Percentiles rank a stretch among this genome's conserved stretches.
Evolutionary conservation across 2,113 vertebrate genomes (phyloP).

Genomic region (Ictidomys tridecemlineatus): DNA sequence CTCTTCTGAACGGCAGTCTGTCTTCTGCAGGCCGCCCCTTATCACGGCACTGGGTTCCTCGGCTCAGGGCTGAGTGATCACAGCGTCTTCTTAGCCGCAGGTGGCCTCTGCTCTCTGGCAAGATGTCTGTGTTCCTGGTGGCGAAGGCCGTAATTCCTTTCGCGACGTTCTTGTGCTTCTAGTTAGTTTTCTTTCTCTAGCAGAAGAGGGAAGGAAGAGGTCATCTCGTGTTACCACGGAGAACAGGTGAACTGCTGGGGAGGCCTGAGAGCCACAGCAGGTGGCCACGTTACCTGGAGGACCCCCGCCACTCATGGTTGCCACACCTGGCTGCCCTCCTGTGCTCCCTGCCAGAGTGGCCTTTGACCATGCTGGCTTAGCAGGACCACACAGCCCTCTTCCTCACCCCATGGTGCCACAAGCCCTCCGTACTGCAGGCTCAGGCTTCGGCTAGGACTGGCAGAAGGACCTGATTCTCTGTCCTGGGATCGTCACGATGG

Average conservation of each 20-base stretch:
- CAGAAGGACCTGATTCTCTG: not conserved
- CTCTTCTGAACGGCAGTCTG: not conserved
- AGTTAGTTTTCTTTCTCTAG: not conserved
- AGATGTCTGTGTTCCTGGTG: not conserved
- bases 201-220: not conserved
- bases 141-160: not conserved
- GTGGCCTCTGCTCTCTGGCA: not conserved
- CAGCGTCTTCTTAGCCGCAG: not conserved
- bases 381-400: not conserved
- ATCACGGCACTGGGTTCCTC: fast-evolving
- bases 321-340: not conserved
- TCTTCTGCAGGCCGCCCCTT: fast-evolving
- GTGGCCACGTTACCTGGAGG: not conserved
- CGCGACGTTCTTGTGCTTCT: not conserved
- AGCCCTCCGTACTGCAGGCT: not conserved
- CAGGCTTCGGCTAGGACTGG: not conserved
- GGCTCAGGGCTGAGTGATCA: not conserved
- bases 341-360: not conserved
- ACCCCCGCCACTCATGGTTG: not conserved
- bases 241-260: not conserved
- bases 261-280: not conserved
- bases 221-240: fast-evolving
- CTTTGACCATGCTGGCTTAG: not conserved
- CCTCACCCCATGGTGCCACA: fast-evolving
- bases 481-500: not conserved